Conservation (phyloP, 2,113 vertebrate species). For the Glareola pratincola region DNA sequence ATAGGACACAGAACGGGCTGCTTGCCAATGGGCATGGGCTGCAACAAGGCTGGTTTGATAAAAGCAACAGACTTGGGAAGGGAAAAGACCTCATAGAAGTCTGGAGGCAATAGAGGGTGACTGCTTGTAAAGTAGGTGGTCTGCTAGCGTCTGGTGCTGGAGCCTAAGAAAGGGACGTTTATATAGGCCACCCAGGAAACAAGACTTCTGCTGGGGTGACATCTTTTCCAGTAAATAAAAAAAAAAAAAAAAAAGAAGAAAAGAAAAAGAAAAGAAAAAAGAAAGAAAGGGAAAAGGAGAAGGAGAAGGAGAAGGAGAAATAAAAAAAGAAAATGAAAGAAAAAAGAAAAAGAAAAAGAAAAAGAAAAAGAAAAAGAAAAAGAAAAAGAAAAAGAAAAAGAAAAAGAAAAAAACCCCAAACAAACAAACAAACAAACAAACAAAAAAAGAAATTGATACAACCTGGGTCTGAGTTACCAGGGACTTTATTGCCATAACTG, state of each 20-base stretch:
- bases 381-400: rapidly evolving
- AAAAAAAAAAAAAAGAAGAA: rapidly evolving
- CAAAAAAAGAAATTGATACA: rapidly evolving
- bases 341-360: rapidly evolving
- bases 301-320: rapidly evolving
- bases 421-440: no score
- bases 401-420: not conserved
- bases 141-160: not conserved
- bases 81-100: not conserved
- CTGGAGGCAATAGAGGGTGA: not conserved
- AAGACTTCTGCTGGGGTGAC: not conserved
- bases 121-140: not conserved
- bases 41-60: not conserved
- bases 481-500: not conserved
- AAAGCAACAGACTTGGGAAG: not conserved
- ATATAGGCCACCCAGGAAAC: not conserved
- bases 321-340: rapidly evolving
- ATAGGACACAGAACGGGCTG: not conserved
- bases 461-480: not conserved
- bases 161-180: not conserved
- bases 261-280: no score
- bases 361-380: not conserved
- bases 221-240: not conserved
- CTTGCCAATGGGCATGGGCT: not conserved
- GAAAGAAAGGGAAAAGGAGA: rapidly evolving